phyloP scores from a whole-genome alignment of 2,797 vertebrate genomes.

The Falco cherrug region DNA sequence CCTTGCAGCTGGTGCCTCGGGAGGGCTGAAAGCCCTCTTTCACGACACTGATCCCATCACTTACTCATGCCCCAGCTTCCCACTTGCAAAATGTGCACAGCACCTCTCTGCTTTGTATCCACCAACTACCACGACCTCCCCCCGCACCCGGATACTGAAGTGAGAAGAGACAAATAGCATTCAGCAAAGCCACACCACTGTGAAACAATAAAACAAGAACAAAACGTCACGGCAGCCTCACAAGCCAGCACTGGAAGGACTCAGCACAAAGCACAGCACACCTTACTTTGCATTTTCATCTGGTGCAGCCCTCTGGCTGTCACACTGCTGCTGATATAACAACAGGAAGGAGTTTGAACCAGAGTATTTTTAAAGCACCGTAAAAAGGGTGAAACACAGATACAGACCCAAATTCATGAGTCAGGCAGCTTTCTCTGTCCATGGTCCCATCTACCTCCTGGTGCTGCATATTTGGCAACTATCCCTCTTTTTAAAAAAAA shows the following conservation, averaged over 20 bases:
- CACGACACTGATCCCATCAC: rapidly evolving
- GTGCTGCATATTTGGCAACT: background rate
- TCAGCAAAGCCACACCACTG: rapidly evolving
- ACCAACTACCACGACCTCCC: rapidly evolving
- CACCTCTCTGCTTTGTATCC: background rate
- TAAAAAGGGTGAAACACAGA: rapidly evolving
- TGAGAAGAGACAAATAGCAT: background rate
- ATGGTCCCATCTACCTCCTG: background rate
- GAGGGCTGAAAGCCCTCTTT: background rate
- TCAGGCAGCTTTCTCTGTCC: background rate
- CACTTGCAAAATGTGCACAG: rapidly evolving
- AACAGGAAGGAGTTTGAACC: background rate
- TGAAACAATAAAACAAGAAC: background rate
- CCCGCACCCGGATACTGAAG: background rate
- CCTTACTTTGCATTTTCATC: background rate
- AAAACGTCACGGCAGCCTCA: background rate
- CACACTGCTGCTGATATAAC: background rate
- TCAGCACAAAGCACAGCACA: background rate
- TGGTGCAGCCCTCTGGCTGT: background rate
- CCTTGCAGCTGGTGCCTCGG: rapidly evolving
- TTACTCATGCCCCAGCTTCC: background rate
- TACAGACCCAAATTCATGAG: background rate
- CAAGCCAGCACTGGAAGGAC: rapidly evolving
- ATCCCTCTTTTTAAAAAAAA: background rate
- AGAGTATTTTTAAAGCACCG: background rate